phyloP scores from a whole-genome alignment of 1,140 invertebrate genomes.

The Ceratina calcarata region DNA sequence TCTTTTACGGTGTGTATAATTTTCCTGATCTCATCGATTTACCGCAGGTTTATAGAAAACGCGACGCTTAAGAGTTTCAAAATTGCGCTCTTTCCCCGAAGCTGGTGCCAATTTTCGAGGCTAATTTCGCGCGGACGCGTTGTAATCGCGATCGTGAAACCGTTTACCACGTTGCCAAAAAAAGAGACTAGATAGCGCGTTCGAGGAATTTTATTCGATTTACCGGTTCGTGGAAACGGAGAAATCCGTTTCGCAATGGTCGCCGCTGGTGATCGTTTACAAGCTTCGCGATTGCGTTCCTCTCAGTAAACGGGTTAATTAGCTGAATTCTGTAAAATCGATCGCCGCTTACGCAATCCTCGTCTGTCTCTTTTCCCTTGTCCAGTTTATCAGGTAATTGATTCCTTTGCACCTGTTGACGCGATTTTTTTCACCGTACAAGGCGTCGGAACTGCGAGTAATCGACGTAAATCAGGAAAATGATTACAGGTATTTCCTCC shows the following conservation, averaged over 20 bases:
- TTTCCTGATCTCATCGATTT: no score
- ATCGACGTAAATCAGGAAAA: background rate
- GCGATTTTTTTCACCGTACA: background rate
- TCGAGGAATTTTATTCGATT: conserved; percentile 35
- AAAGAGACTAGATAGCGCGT: background rate
- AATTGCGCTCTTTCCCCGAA: conserved; percentile 1
- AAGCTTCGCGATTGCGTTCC: background rate
- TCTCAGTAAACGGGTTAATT: background rate
- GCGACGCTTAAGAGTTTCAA: background rate
- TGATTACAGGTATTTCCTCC: background rate
- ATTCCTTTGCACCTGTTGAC: conserved; percentile 37
- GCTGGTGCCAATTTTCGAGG: background rate
- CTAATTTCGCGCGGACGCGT: background rate
- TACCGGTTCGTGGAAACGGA: conserved; percentile 41
- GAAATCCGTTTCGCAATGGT: conserved; percentile 25
- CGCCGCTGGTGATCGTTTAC: conserved; percentile 11
- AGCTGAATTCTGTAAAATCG: conserved; percentile 31
- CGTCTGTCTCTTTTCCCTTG: background rate
- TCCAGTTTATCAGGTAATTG: conserved; percentile 8
- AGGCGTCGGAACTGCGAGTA: background rate
- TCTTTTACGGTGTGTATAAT: no score
- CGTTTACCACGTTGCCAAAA: background rate
- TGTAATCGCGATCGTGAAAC: background rate
- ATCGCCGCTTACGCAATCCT: conserved; percentile 33
- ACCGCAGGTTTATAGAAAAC: background rate